Conservation (phyloP, 2,888 invertebrate species). For the Dermolepida albohirtum region DNA sequence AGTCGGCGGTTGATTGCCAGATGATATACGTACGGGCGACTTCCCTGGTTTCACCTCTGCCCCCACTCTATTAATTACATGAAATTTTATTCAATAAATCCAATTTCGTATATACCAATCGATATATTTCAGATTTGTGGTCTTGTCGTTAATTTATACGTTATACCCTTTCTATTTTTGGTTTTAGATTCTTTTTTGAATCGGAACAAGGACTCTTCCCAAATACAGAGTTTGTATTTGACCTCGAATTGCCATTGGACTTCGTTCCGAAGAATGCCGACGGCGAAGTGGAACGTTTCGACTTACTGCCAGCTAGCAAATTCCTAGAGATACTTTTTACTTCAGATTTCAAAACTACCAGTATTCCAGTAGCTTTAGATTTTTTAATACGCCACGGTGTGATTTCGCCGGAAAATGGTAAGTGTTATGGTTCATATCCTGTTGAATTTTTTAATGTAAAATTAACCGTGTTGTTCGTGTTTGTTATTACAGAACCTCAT, state of each 20-base stretch:
- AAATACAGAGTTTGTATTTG: constrained; percentile 94
- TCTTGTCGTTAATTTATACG: too few relatives aligned
- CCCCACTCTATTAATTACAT: too few relatives aligned
- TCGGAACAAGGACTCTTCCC: constrained; percentile 94
- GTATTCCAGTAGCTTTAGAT: constrained; percentile 90
- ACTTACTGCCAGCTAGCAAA: constrained; percentile 85
- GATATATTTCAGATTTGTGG: too few relatives aligned
- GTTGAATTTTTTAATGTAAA: constrained; percentile 2
- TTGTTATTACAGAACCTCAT: constrained; percentile 78
- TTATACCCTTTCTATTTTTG: not conserved
- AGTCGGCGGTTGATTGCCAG: too few relatives aligned
- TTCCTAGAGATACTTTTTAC: constrained; percentile 84
- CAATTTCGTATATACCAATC: too few relatives aligned
- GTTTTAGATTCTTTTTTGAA: constrained; percentile 84
- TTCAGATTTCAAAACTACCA: constrained; percentile 92
- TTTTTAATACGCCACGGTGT: constrained; percentile 92
- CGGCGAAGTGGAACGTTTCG: constrained; percentile 94
- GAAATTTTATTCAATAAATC: too few relatives aligned
- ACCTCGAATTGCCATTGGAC: constrained; percentile 89
- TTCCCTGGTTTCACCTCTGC: too few relatives aligned
- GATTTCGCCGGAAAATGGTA: constrained; percentile 90
- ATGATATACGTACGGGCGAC: too few relatives aligned
- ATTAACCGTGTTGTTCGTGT: not conserved
- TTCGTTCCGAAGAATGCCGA: constrained; percentile 94
- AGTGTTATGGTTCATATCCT: constrained; percentile 49